phyloP scores from a whole-genome alignment of 2,797 vertebrate species.

The Rhabdomys pumilio region DNA sequence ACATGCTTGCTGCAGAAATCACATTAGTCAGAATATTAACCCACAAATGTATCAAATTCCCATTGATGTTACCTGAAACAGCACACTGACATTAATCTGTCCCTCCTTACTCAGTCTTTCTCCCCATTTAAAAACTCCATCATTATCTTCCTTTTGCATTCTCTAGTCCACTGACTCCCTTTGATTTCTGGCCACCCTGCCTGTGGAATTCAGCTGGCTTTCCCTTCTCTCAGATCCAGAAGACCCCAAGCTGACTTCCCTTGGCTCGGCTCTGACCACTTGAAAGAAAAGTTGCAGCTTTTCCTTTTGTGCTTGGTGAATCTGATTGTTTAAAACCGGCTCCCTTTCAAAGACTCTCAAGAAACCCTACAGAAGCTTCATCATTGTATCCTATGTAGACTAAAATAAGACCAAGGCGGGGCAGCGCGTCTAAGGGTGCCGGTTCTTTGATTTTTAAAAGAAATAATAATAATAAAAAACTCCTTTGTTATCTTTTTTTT shows the following conservation, averaged over 20 bases:
- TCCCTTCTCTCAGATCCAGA: constrained; percentile 72
- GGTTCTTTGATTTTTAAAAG: constrained; percentile 74
- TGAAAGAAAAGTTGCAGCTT: constrained; percentile 77
- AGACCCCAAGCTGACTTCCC: constrained; percentile 73
- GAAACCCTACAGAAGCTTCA: constrained; percentile 76
- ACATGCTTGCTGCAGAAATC: constrained; percentile 29
- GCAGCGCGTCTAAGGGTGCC: constrained; percentile 1
- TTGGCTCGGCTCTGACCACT: constrained; percentile 69
- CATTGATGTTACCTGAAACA: not conserved
- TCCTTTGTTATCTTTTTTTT: constrained; percentile 71
- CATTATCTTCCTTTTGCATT: constrained; percentile 63
- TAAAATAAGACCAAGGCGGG: constrained; percentile 66
- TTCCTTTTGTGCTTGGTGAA: constrained; percentile 78
- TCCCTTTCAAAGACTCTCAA: constrained; percentile 79
- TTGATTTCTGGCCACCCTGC: constrained; percentile 65
- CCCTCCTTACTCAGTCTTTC: not conserved
- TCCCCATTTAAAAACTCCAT: constrained; percentile 5
- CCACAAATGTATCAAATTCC: not conserved
- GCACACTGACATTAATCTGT: not conserved
- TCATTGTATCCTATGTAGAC: constrained; percentile 71
- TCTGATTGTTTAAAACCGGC: constrained; percentile 83
- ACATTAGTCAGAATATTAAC: constrained; percentile 47
- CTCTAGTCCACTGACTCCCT: constrained; percentile 52
- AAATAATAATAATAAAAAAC: constrained; percentile 53
- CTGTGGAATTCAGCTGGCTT: constrained; percentile 59